Conservation (phyloP, 2,797 vertebrate species). For the Gorsachius magnificus region DNA sequence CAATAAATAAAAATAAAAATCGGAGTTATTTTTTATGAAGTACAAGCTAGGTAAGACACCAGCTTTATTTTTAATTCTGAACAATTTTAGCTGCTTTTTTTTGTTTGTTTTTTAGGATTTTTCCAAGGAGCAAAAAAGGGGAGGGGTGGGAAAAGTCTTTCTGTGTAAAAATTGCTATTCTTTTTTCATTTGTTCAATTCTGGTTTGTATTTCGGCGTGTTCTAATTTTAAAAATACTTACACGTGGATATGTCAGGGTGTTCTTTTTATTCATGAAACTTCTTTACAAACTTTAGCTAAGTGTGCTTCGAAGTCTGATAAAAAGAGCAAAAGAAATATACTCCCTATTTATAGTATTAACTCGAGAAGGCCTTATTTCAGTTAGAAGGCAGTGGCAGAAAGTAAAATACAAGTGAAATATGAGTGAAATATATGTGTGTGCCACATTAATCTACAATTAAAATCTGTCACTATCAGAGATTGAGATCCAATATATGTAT, state of each 20-base stretch:
- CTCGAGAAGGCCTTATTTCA: not conserved
- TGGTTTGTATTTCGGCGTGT: not conserved
- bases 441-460: not conserved
- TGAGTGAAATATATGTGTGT: not conserved
- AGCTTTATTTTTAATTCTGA: not conserved
- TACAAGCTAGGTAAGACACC: not conserved
- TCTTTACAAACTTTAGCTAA: not conserved
- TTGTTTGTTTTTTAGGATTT: not conserved
- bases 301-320: not conserved
- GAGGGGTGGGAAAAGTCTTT: accelerated
- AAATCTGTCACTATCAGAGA: not conserved
- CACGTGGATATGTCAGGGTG: not conserved
- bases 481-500: not conserved
- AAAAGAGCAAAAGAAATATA: not conserved
- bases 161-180: not conserved
- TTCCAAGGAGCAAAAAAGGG: not conserved
- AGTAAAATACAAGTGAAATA: not conserved
- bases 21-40: not conserved
- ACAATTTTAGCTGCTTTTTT: not conserved
- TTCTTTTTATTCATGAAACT: not conserved
- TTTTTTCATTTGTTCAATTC: not conserved
- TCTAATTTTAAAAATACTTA: not conserved
- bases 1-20: not conserved
- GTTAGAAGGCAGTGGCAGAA: not conserved
- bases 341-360: not conserved